Percentiles rank a stretch among this genome's conserved stretches.
Evolutionary conservation across 1,140 invertebrate species (phyloP).

Genomic region (Popillia japonica): DNA sequence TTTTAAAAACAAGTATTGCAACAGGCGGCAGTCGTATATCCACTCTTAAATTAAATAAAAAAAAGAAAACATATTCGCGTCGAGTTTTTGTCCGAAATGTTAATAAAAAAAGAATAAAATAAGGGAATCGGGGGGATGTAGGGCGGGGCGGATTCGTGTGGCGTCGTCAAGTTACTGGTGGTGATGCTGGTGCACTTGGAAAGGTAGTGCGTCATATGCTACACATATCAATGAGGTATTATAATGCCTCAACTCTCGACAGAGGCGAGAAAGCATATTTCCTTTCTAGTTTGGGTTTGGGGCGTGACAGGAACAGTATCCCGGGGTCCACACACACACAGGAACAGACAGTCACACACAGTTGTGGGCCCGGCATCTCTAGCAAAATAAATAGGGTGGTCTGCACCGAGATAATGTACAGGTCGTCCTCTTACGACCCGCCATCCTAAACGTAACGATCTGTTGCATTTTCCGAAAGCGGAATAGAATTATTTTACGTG

Average conservation of each 20-base stretch:
- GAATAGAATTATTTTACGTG: too few species aligned
- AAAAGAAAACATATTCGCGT: slow-evolving; percentile 1
- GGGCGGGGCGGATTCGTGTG: not conserved
- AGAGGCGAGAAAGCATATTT: slow-evolving; percentile 42
- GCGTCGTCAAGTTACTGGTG: slow-evolving; percentile 35
- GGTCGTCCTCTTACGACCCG: not conserved
- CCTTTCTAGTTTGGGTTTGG: slow-evolving; percentile 41
- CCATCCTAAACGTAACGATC: too few species aligned
- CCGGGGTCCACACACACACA: too few species aligned
- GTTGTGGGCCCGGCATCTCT: not conserved
- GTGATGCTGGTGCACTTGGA: slow-evolving; percentile 37
- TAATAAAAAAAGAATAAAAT: slow-evolving; percentile 1
- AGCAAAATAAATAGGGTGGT: slow-evolving; percentile 16
- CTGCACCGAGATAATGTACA: not conserved
- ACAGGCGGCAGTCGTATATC: not conserved
- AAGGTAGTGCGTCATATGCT: slow-evolving; percentile 43
- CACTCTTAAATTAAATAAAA: slow-evolving; percentile 23
- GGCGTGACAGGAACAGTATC: slow-evolving; percentile 43
- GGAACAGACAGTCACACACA: too few species aligned
- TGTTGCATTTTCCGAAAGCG: too few species aligned
- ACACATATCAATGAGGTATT: slow-evolving; percentile 46
- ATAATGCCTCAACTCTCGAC: slow-evolving; percentile 38
- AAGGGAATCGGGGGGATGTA: not conserved
- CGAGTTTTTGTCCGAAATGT: not conserved
- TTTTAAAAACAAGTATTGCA: slow-evolving; percentile 6